Evolutionary conservation across 64 coral and sea anemone species (phyloP).

Genomic region (Pachyseris speciosa): DNA sequence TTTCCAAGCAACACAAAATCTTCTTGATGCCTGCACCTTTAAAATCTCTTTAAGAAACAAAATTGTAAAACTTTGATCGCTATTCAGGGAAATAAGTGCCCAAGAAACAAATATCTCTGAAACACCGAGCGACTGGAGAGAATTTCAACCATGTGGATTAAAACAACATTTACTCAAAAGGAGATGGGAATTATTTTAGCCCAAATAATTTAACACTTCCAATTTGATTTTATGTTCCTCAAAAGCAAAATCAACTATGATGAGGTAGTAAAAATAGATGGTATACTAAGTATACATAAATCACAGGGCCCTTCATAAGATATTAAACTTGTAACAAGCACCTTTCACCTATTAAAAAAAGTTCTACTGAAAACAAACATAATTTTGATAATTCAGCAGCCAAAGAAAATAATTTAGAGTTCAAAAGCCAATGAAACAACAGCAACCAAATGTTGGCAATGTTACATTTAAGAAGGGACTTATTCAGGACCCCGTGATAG

Average conservation of each 20-base stretch:
- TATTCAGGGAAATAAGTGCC: no score
- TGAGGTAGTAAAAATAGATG: neutral
- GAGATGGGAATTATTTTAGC: neutral
- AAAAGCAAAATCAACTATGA: constrained; percentile 30
- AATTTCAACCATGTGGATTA: no score
- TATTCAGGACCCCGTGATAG: constrained; percentile 18
- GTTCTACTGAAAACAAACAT: neutral
- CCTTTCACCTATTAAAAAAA: neutral
- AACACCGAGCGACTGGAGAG: no score
- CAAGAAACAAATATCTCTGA: no score
- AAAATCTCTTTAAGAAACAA: neutral
- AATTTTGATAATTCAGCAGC: neutral
- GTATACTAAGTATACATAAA: neutral
- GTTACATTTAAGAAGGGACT: neutral
- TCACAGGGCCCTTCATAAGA: constrained; percentile 42
- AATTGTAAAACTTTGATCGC: neutral
- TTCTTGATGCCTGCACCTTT: neutral
- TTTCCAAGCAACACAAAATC: neutral
- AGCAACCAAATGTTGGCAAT: neutral
- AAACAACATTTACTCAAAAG: no score
- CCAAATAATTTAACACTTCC: neutral
- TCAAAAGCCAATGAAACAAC: neutral
- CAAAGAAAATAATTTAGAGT: no score
- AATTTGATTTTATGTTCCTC: constrained; percentile 41
- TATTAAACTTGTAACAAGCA: constrained; percentile 5